These are phyloP conservation scores for Clostera curtula DNA, from an alignment of 2,888 invertebrate genomes.

Conservation along the genomic window DNA sequence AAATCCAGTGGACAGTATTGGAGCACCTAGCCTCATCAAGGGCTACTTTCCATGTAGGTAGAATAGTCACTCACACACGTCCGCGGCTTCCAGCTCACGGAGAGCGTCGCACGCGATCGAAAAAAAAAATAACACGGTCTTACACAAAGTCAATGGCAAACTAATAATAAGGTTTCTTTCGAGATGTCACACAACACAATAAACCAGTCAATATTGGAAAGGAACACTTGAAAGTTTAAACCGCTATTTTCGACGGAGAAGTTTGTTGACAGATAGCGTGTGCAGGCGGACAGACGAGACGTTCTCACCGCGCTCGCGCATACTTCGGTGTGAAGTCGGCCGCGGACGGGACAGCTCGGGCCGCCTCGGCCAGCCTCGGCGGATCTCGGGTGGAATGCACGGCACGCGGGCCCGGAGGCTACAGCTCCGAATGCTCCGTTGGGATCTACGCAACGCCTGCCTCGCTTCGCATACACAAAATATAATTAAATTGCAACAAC, in stretches of 20 bases:
- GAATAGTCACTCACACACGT: conserved; percentile 71
- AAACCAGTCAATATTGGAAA: conserved; percentile 54
- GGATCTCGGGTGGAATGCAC: conserved; percentile 56
- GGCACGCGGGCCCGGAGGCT: conserved; percentile 57
- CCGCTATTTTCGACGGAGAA: conserved; percentile 58
- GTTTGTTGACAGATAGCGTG: conserved; percentile 69
- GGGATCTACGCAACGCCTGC: conserved; percentile 53
- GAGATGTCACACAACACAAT: conserved; percentile 52
- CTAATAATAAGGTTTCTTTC: conserved; percentile 42
- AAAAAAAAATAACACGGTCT: conserved; percentile 69
- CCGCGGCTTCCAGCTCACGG: conserved; percentile 51
- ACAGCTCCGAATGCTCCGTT: conserved; percentile 43
- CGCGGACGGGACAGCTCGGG: conserved; percentile 48
- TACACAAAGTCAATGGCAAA: conserved; percentile 54
- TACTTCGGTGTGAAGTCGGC: conserved; percentile 71
- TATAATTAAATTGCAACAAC: conserved; percentile 72
- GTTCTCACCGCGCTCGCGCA: conserved; percentile 73
- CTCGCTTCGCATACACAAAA: conserved; percentile 60
- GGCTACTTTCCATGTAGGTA: conserved; percentile 63
- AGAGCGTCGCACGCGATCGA: conserved; percentile 67
- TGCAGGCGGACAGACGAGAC: conserved; percentile 60
- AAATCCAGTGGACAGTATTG: conserved; percentile 42
- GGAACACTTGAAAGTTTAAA: conserved; percentile 49
- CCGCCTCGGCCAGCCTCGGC: conserved; percentile 46
- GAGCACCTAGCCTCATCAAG: conserved; percentile 52